Evolutionary conservation across 1,140 invertebrate species (phyloP).

Genomic region (Agrypnia vestita): DNA sequence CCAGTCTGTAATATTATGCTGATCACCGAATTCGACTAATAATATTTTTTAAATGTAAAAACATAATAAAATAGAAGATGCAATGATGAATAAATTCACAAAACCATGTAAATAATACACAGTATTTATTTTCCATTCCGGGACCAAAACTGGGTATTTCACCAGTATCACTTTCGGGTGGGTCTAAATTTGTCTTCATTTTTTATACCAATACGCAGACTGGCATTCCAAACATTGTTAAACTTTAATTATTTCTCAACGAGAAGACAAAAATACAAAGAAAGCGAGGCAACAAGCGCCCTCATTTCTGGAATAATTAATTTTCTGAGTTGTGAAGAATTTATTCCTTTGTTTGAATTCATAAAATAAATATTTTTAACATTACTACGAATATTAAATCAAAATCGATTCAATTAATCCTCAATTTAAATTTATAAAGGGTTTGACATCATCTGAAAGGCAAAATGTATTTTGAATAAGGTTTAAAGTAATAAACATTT

Average conservation of each 20-base stretch:
- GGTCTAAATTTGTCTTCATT: constrained; percentile 51
- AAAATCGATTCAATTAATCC: too few species aligned
- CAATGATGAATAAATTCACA: neutral
- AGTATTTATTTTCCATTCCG: neutral
- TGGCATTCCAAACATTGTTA: constrained; percentile 55
- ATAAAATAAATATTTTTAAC: constrained; percentile 18
- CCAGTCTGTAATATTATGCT: too few species aligned
- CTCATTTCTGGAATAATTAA: constrained; percentile 40
- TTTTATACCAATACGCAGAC: constrained; percentile 52
- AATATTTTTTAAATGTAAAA: too few species aligned
- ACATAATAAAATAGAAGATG: neutral
- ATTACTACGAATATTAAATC: neutral
- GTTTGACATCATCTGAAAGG: too few species aligned
- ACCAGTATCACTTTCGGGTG: constrained; percentile 10
- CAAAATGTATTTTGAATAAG: too few species aligned
- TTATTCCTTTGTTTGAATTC: constrained; percentile 18
- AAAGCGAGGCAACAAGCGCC: constrained; percentile 38
- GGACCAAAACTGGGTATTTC: neutral
- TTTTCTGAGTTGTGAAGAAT: constrained; percentile 18
- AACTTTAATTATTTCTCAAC: constrained; percentile 52
- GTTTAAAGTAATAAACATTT: too few species aligned
- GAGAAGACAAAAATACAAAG: constrained; percentile 45
- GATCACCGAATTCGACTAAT: too few species aligned
- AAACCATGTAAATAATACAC: too few species aligned
- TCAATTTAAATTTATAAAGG: too few species aligned